Percentiles rank a stretch among this genome's conserved stretches.
These are phyloP conservation scores for Pristionchus maxplancki DNA, from an alignment of 2,888 invertebrate genomes.

Conservation along the genomic window DNA sequence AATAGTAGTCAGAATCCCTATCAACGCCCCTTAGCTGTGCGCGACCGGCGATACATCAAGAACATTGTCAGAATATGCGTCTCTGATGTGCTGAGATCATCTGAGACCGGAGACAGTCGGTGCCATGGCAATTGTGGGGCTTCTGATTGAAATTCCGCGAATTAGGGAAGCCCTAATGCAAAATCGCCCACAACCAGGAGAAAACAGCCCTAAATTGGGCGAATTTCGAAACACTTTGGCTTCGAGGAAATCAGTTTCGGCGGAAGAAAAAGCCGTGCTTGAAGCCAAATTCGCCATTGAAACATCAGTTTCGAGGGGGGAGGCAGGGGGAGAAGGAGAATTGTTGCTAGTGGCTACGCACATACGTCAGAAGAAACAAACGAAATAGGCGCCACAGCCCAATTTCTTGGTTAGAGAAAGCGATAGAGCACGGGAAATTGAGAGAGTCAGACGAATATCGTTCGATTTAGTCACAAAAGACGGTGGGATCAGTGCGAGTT, in stretches of 20 bases:
- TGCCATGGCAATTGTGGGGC: not conserved
- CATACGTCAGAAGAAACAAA: no score
- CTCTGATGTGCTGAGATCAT: no score
- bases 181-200: not conserved
- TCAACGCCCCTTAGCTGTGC: no score
- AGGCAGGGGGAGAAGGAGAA: not conserved
- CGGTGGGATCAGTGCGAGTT: not conserved
- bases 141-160: not conserved
- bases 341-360: not conserved
- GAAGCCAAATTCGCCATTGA: not conserved
- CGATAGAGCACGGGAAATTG: not conserved
- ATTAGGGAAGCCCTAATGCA: not conserved
- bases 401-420: not conserved
- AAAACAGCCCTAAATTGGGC: not conserved
- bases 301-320: not conserved
- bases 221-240: not conserved
- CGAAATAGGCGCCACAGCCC: not conserved
- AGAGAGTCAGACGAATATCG: not conserved
- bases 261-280: not conserved
- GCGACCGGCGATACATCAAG: no score
- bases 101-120: no score
- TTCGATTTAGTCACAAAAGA: not conserved
- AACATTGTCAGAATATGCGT: no score
- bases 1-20: no score
- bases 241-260: not conserved